Evolutionary conservation across 1,140 invertebrate genomes (phyloP), one percentile per base, ranked within the genome.

Genomic region (Chrysoperla carnea): DNA sequence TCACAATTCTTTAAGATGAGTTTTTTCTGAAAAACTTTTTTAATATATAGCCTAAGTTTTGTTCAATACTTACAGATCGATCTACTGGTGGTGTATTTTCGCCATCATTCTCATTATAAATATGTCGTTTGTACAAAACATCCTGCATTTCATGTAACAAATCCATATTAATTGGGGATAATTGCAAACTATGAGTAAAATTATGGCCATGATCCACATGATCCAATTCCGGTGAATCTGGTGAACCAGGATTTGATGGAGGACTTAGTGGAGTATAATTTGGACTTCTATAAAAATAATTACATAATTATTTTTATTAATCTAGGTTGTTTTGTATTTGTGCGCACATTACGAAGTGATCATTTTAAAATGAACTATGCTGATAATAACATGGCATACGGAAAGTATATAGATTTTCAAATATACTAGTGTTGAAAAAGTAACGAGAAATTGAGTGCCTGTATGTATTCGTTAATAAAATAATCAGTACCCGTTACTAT

Each of bases 111-210:
- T 14, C 46, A n/a, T 46, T 37, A 23, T 23, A 23, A 11, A 47
- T 37, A 12, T 57, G 49, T 23, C 54, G 54, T 39, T 59, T 52
- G 42, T 61, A 54, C n/a, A 78, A 64, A 15, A 78, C 66, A 56
- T 78, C 72, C 48, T 74, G 65, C 41, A 79, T 59, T 58, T 78
- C 76, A 39, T 70, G 68, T 72, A 78, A 73, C 36, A 79, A 57
- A 57, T 79, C 74, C 48, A 78, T 72, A 48, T 72, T 62, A 35
- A 74, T 49, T 11, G 58, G 55, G n/a, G 67, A 60, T 38, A 68
- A 56, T 17, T 61, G 57, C 14, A 66, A 47, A 44, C 54, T 50
- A 6, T 59, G 58, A 39, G 57, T 61, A 8, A 55, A 57, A 40
- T 55, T 59, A 46, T 53, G 39, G 51, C 56, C 53, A 57, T 62